Evolutionary conservation across 2,113 vertebrate species (phyloP).

Genomic region (Neolamprologus falcicula): DNA sequence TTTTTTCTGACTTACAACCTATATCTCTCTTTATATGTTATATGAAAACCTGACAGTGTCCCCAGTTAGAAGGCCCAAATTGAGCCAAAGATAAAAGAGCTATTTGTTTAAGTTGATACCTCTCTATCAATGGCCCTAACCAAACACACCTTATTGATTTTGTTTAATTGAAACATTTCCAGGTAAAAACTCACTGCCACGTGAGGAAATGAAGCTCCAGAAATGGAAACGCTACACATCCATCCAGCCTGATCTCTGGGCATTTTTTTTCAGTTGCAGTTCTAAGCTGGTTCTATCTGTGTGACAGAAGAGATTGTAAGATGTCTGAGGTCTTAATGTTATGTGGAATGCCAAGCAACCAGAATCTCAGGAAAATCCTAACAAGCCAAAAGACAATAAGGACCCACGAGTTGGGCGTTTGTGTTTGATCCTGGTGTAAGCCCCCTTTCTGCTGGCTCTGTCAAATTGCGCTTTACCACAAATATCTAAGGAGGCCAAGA

Average conservation of each 20-base stretch:
- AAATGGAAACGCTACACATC: background rate
- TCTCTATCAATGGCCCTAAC: background rate
- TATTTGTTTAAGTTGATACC: background rate
- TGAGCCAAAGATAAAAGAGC: background rate
- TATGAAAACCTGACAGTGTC: background rate
- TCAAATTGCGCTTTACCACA: background rate
- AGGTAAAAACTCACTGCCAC: background rate
- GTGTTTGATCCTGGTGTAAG: constrained; percentile 2
- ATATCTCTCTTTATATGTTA: background rate
- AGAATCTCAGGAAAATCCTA: background rate
- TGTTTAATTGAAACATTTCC: background rate
- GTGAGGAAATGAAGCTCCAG: background rate
- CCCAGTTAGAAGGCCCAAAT: background rate
- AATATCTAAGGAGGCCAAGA: background rate
- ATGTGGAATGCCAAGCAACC: background rate
- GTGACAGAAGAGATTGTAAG: background rate
- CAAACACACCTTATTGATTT: background rate
- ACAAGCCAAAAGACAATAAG: background rate
- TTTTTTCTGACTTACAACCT: background rate
- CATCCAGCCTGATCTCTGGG: background rate
- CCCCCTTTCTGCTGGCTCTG: background rate
- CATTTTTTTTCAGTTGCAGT: background rate
- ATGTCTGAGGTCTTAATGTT: background rate
- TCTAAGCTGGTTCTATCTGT: background rate
- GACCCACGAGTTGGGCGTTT: background rate